Evolutionary conservation across 2,797 vertebrate genomes (phyloP), one percentile per base, ranked within the genome.

Genomic region (Molossus molossus): DNA sequence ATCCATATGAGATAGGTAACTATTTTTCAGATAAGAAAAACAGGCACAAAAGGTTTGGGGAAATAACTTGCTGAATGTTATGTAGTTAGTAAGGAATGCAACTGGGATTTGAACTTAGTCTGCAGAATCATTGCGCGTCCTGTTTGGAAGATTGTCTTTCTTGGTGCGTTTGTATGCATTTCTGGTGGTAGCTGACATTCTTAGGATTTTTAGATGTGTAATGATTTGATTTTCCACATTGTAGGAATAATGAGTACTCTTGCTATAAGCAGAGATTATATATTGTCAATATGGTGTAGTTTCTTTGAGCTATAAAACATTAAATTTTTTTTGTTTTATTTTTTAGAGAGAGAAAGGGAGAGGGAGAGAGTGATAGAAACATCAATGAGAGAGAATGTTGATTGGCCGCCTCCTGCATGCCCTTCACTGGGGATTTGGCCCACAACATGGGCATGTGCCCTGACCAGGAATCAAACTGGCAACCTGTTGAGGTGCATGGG

Each of bases 221-320:
- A 64, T 93, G n/a, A 60, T 93, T 62, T 64, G 73, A 45, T 87
- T 92, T 72, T 83, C 70, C 17, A 93, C 64, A 37, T 91, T 94
- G 85, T 5, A 53, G 79, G 50, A 91, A 29, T 86, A 70, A 60
- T 67, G 50, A 29, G 18, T 91, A 62, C 60, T 87, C 6, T 72
- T 96, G 21, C 4, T 77, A 15, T 76, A 87, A 90, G 53, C n/a
- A 82, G 33, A 92, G 29, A 57, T 87, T 94, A 80, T 91, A 62
- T 12, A 58, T 57, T 87, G 20, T 92, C 40, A 90, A 17, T 80
- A 20, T 85, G 33, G 27, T 73, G 8, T 17, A 69, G 3, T 13
- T 81, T 87, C 48, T 94, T 93, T 48, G n/a, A 84, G 75, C 14
- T 90, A n/a, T 87, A 92, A 83, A 64, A 62, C 29, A 62, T 53